These are phyloP conservation scores for Crambe crambe DNA, from an alignment of 37 sponge, comb jelly and placozoan species.

Conservation along the genomic window DNA sequence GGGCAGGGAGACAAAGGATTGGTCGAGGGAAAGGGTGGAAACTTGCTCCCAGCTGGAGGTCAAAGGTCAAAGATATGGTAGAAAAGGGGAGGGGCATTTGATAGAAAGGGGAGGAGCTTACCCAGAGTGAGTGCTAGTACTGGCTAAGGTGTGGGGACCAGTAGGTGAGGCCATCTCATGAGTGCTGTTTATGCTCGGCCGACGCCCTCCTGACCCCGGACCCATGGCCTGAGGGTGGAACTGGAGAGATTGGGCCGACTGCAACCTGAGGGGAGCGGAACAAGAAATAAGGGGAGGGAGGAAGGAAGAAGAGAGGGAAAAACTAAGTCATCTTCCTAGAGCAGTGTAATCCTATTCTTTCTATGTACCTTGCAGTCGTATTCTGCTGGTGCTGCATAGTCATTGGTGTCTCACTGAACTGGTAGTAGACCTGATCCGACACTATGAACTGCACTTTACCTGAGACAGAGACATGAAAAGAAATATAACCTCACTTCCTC, in stretches of 20 bases:
- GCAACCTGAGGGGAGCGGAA: not conserved
- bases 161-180: not conserved
- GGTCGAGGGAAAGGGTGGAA: not conserved
- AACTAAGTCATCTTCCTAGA: no score
- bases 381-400: not conserved
- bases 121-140: not conserved
- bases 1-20: conserved; percentile 29
- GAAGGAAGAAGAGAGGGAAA: no score
- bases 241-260: not conserved
- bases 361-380: no score
- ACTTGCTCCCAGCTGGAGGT: not conserved
- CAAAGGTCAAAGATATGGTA: no score
- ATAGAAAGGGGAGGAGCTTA: not conserved
- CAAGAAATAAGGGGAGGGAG: not conserved
- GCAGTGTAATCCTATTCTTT: no score
- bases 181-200: not conserved
- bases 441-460: conserved; percentile 26
- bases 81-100: not conserved
- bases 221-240: not conserved
- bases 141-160: not conserved
- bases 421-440: conserved; percentile 54
- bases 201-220: not conserved
- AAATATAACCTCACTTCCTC: no score
- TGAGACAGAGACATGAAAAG: not conserved
- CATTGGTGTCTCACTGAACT: conserved; percentile 42